Base-by-base conservation (phyloP, 2,888 invertebrate genomes). In the Lutraria lutraria region DNA sequence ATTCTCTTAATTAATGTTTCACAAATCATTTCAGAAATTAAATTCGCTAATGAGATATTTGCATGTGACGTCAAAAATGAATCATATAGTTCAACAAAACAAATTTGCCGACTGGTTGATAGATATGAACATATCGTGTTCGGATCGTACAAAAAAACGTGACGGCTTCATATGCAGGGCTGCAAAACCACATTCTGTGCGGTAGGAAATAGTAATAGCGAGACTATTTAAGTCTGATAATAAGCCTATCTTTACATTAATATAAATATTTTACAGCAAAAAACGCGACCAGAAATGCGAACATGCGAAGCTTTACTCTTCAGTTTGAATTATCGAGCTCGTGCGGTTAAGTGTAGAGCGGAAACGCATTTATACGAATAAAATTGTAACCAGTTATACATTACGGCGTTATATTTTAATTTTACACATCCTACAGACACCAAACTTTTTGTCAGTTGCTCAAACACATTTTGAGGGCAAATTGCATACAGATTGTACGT, bases 71-170 rank as follows among this genome's bases (percentile, higher is more conserved):
- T 80, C 83, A 86, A 56, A 88, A 88, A 88, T 86, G 13, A 34
- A 76, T 76, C 76, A 76, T 76, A 76, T 76, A 19, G 25, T 76
- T 76, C 34, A 90, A 81, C 88, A 84, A 84, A 90, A 82, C 81
- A 85, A 89, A 87, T 85, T n/a, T 85, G 85, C 82, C 63, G 83
- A 52, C 79, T 54, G 53, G 10, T 56, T 89, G 89, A 89, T 89
- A 81, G 85, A 89, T 89, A 89, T 83, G 84, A 82, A 89, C 56
- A 85, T 89, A 21, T 81, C 89, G 89, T 89, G 89, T 63, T 60
- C 56, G 31, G 6, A 16, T 31, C 15, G 15, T 25, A 76, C 76
- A 76, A 76, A 43, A 43, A 76, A 76, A 76, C 34, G 76, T 76
- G 76, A 76, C 31, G 31, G 19, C 34, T 76, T 76, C 76, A 76